phyloP scores from a whole-genome alignment of 2,113 vertebrate species.

The Gymnocephalus cernua region DNA sequence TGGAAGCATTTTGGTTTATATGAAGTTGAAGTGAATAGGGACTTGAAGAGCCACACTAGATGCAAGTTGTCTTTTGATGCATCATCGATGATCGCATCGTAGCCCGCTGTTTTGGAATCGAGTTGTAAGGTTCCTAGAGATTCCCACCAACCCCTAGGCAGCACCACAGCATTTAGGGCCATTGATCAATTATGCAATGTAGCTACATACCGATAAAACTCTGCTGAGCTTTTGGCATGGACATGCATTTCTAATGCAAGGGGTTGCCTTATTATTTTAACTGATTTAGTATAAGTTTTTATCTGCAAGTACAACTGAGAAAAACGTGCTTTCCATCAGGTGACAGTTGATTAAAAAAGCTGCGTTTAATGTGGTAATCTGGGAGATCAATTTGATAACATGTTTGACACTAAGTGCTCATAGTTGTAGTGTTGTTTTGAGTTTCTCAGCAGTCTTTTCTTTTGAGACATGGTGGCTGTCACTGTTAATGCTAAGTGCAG shows the following conservation, averaged over 20 bases:
- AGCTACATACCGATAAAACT: slow-evolving; percentile 35
- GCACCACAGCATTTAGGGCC: slow-evolving; percentile 33
- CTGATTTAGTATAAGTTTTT: background rate
- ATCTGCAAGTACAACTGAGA: background rate
- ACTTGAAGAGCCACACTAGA: no score
- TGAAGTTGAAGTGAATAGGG: no score
- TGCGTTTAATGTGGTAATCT: background rate
- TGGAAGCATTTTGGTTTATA: no score
- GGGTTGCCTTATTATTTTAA: background rate
- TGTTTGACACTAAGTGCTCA: background rate
- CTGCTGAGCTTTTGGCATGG: slow-evolving; percentile 20
- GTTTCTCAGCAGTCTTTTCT: background rate
- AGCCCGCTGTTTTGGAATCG: no score
- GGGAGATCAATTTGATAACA: background rate
- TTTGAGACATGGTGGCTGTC: background rate
- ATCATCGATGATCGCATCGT: no score
- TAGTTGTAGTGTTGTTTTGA: background rate
- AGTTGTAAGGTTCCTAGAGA: no score
- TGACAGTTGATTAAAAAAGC: background rate
- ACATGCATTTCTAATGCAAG: background rate
- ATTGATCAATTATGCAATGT: slow-evolving; percentile 49
- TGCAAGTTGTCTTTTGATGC: no score
- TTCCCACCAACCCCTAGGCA: no score
- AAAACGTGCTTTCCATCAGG: background rate
- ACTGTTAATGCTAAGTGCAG: background rate